These are phyloP conservation scores for Cynoglossus semilaevis DNA, from an alignment of 2,113 vertebrate species.

Conservation along the genomic window DNA sequence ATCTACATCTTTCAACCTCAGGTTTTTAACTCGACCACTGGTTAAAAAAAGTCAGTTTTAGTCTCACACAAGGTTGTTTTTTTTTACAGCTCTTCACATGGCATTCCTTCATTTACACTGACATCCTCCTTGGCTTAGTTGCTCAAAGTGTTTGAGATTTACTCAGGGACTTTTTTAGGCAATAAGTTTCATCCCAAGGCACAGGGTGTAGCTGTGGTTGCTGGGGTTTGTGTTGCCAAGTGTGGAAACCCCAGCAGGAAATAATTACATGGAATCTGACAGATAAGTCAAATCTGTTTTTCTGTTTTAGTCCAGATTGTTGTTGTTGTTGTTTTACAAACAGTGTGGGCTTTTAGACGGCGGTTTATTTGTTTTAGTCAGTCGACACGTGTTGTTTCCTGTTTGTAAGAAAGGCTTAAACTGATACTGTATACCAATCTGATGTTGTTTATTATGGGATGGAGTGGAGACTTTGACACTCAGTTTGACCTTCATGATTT, in stretches of 20 bases:
- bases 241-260: constrained; percentile 50
- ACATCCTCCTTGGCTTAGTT: constrained; percentile 3
- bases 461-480: constrained; percentile 6
- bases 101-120: not conserved
- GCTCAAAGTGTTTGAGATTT: constrained; percentile 34
- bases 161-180: constrained; percentile 42
- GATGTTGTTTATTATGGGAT: no score
- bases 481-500: constrained; percentile 46
- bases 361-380: no score
- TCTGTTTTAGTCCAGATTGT: not conserved
- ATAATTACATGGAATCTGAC: constrained; percentile 52
- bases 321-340: not conserved
- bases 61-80: not conserved
- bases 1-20: not conserved
- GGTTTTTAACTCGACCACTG: not conserved
- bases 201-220: constrained; percentile 61
- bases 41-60: not conserved
- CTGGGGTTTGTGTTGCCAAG: constrained; percentile 19
- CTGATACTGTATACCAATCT: no score
- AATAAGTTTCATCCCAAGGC: constrained; percentile 56
- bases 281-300: constrained; percentile 24
- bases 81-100: no score
- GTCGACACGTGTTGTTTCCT: no score
- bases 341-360: no score
- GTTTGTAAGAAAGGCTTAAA: no score